A percentile compares a stretch with the other conserved stretches of the same genome.
Conservation (phyloP, 2,888 invertebrate genomes). For the Dryomyza anilis region DNA sequence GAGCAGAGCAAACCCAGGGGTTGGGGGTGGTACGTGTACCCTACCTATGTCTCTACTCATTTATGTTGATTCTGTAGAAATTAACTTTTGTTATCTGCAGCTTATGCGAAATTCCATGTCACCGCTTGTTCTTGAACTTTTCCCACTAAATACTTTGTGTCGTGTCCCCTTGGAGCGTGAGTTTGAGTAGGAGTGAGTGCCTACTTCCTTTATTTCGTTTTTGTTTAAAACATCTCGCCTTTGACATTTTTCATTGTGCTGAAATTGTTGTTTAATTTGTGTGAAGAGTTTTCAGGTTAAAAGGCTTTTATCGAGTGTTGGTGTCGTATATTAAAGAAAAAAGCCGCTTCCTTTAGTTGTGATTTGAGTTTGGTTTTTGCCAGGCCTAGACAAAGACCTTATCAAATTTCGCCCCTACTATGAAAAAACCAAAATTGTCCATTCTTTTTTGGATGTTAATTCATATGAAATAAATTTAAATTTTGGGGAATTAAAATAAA, state of each 20-base stretch:
- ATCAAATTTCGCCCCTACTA: too few species aligned
- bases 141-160: not conserved
- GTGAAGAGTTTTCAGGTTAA: constrained; percentile 22
- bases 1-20: too few species aligned
- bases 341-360: not conserved
- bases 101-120: not conserved
- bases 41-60: too few species aligned
- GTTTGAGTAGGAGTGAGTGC: not conserved
- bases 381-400: too few species aligned
- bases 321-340: constrained; percentile 14
- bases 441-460: too few species aligned
- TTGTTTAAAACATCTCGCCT: too few species aligned
- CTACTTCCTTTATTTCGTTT: not conserved
- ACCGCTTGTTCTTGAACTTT: constrained; percentile 3
- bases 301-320: constrained; percentile 22
- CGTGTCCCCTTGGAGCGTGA: not conserved
- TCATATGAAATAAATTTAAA: too few species aligned
- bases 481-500: too few species aligned
- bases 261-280: too few species aligned
- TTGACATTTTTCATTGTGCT: too few species aligned
- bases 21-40: too few species aligned
- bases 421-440: too few species aligned
- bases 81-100: constrained; percentile 24
- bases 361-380: not conserved
- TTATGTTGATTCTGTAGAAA: constrained; percentile 23